phyloP scores from a whole-genome alignment of 2,113 vertebrate genomes.

The Pachycephala philippinensis region DNA sequence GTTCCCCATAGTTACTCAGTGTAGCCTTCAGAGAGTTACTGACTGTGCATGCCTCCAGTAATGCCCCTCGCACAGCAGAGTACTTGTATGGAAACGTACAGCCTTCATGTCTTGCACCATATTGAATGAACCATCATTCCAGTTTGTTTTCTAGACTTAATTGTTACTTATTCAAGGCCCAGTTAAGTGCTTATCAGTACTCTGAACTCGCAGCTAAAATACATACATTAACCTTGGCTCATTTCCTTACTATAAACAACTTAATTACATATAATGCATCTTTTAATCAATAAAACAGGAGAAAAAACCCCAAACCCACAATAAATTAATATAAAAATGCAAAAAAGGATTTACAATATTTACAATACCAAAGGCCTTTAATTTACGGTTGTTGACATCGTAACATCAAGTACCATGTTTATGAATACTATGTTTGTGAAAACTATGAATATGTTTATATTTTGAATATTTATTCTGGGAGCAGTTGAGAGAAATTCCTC shows the following conservation, averaged over 20 bases:
- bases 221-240: not conserved
- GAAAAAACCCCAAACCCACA: not conserved
- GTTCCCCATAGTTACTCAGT: not conserved
- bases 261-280: not conserved
- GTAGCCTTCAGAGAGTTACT: not conserved
- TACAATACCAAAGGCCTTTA: not conserved
- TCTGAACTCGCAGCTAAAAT: not conserved
- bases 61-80: not conserved
- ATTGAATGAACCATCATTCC: not conserved
- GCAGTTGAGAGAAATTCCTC: not conserved
- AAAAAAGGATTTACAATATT: not conserved
- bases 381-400: not conserved
- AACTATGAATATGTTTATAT: not conserved
- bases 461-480: not conserved
- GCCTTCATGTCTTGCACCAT: not conserved
- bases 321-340: not conserved
- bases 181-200: not conserved
- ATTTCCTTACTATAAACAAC: not conserved
- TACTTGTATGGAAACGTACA: not conserved
- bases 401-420: not conserved
- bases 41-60: not conserved
- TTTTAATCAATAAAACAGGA: not conserved
- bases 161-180: not conserved
- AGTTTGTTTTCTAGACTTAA: not conserved
- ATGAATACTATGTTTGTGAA: not conserved